Conservation (phyloP, 2,797 vertebrate genomes). For the Periophthalmus magnuspinnatus region DNA sequence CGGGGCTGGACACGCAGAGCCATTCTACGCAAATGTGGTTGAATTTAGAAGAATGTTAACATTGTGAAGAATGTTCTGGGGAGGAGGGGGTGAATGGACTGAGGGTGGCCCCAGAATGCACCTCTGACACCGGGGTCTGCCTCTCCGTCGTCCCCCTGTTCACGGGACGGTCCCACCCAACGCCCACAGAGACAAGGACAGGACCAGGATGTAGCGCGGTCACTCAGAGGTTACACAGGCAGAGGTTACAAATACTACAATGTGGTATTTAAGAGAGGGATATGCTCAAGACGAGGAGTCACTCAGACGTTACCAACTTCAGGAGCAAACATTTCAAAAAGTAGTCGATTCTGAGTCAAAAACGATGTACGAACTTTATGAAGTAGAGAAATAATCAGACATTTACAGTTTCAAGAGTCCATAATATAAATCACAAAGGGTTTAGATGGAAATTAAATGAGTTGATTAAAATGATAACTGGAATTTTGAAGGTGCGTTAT, state of each 20-base stretch:
- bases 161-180: conserved; percentile 41
- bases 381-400: no score
- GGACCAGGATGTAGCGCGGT: conserved; percentile 54
- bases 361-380: no score
- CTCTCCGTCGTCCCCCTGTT: conserved; percentile 51
- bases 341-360: no score
- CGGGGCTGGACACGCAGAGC: conserved; percentile 43
- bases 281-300: no score
- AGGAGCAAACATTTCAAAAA: not conserved
- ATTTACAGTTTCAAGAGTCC: no score
- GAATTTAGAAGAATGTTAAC: conserved; percentile 79
- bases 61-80: conserved; percentile 77
- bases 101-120: conserved; percentile 63
- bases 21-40: conserved; percentile 69
- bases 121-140: conserved; percentile 73
- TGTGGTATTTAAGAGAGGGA: not conserved
- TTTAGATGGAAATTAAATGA: no score
- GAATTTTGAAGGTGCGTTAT: no score
- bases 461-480: no score
- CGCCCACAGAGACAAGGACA: conserved; percentile 53
- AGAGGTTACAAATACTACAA: not conserved
- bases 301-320: not conserved
- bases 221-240: conserved; percentile 67
- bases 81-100: conserved; percentile 68
- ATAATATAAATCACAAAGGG: no score